Base-by-base conservation (phyloP, 1,140 invertebrate genomes). In the Lordiphosa collinella region DNA sequence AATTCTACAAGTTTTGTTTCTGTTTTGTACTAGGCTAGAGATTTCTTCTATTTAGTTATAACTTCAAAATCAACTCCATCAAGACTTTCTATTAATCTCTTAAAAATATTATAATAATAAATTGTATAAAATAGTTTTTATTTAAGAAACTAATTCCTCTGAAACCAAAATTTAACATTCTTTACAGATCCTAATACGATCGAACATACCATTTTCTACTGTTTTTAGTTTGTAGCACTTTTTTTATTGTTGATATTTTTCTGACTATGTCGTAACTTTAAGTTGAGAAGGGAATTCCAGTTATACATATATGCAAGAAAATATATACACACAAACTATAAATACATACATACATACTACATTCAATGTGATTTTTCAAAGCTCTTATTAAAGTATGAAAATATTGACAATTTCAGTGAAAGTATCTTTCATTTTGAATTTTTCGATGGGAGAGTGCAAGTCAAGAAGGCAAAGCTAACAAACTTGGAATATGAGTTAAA, bases 241-340 rank as follows among this genome's bases (percentile, higher is more conserved):
- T 35, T 31, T 41, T 47, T 55, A 35, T 59, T 63, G 60, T 65
- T 63, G 41, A 63, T 31, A 54, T 63, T 64, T 47, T 47, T 54
- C 40, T 31, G 36, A 63, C 58, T 29, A 41, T 40, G 38, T 41
- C 34, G 29, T 61, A 59, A 49, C 35, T 7, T 49, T 61, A 61
- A 40, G 58, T 61, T 61, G 36, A 59, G 48, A 59, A 59, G 31
- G 29, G 34, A 48, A 41, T 32, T 65, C 35, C 59, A 22, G 41
- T 43, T 48, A 55, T 34, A 61, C 32, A 53, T 38, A 60, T 59
- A 60, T 57, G 38, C 35, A 40, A 57, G 5, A 29, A 29, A 18
- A 44, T 10, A 29, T 44, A 44, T 18, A 44, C 22, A 13, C 29
- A 31, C 8, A 7, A 11, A 12, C 1, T 22, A 29, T 55, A 55